phyloP scores from a whole-genome alignment of 2,797 vertebrate genomes.

The Acrossocheilus fasciatus region DNA sequence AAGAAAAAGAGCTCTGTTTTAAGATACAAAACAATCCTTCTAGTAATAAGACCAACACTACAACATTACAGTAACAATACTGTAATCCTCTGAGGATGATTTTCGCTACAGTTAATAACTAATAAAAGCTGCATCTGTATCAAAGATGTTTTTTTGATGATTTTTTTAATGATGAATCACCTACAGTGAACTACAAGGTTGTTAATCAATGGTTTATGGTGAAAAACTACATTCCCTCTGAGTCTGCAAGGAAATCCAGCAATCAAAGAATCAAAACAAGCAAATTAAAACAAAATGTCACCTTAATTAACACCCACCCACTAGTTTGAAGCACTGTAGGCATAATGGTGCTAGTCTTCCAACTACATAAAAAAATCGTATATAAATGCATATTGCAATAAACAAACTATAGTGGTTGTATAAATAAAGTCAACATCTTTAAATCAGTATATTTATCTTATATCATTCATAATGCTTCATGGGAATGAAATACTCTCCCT shows the following conservation, averaged over 20 bases:
- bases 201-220: background rate
- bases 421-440: background rate
- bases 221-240: background rate
- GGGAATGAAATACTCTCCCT: background rate
- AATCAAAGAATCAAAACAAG: background rate
- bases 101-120: background rate
- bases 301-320: background rate
- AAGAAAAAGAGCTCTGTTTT: background rate
- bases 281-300: background rate
- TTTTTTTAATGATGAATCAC: background rate
- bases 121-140: background rate
- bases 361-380: background rate
- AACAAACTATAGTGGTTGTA: background rate
- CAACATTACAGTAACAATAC: background rate
- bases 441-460: background rate
- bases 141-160: background rate
- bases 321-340: background rate
- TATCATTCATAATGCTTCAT: background rate
- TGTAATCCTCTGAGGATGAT: background rate
- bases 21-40: background rate
- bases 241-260: background rate
- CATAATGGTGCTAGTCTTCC: background rate
- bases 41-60: background rate
- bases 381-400: background rate
- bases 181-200: background rate